Conservation (phyloP, 2,113 vertebrate species). For the Toxotes chatareus region DNA sequence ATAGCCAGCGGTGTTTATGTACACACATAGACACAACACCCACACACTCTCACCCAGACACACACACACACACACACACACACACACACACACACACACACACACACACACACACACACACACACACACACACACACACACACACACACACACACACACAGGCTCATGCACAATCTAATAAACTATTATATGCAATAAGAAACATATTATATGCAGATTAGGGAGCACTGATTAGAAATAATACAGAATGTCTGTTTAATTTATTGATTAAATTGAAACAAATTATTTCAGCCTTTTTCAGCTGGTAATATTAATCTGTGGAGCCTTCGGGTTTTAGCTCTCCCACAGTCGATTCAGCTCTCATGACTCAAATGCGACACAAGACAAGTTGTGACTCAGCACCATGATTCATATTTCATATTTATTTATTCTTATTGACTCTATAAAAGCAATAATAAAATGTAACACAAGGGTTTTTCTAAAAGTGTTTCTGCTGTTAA, state of each 20-base stretch:
- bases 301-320: neutral
- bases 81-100: conserved; percentile 35
- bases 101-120: conserved; percentile 21
- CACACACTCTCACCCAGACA: neutral
- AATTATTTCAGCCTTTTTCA: conserved; percentile 12
- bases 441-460: conserved; percentile 15
- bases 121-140: conserved; percentile 16
- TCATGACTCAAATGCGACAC: conserved; percentile 27
- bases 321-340: neutral
- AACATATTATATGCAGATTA: conserved; percentile 35
- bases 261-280: conserved; percentile 26
- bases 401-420: conserved; percentile 27
- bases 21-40: conserved; percentile 28
- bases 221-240: conserved; percentile 14
- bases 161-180: neutral
- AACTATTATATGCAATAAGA: conserved; percentile 23
- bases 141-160: neutral
- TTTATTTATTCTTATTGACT: conserved; percentile 1
- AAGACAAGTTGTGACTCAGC: neutral
- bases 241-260: conserved; percentile 4
- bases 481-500: neutral
- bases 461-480: neutral
- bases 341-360: neutral
- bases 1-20: conserved; percentile 55
- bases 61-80: neutral